These are phyloP conservation scores for Coleophora deauratella DNA, from an alignment of 2,888 invertebrate genomes.

Conservation along the genomic window DNA sequence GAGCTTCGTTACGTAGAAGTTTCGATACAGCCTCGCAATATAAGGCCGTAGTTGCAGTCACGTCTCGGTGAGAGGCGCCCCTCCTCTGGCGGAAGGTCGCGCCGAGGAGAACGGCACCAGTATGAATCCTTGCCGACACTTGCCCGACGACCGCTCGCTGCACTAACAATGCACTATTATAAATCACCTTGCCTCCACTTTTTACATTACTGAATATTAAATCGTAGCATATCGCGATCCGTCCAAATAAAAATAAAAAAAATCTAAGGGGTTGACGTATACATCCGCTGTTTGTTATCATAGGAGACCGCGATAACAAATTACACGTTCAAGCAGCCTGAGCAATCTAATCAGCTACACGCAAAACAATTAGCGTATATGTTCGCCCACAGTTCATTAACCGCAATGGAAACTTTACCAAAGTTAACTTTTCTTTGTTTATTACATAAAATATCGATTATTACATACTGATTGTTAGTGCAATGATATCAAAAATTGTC, in stretches of 20 bases:
- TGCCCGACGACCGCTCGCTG: slow-evolving; percentile 33
- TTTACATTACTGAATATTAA: slow-evolving; percentile 4
- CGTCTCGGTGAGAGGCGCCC: slow-evolving; percentile 71
- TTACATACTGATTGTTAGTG: no score
- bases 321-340: slow-evolving; percentile 33
- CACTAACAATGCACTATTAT: slow-evolving; percentile 24
- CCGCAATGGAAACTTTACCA: slow-evolving; percentile 35
- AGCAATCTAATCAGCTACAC: slow-evolving; percentile 49
- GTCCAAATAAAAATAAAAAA: no score
- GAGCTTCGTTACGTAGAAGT: slow-evolving; percentile 70
- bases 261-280: slow-evolving; percentile 30
- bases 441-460: neutral
- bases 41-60: slow-evolving; percentile 72
- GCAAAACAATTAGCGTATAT: slow-evolving; percentile 36
- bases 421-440: slow-evolving; percentile 26
- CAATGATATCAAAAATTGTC: no score
- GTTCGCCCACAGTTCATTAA: slow-evolving; percentile 43
- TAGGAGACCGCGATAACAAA: slow-evolving; percentile 40
- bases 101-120: slow-evolving; percentile 65
- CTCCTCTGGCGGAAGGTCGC: slow-evolving; percentile 69
- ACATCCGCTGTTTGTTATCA: slow-evolving; percentile 29
- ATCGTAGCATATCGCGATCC: neutral
- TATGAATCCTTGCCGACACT: slow-evolving; percentile 62
- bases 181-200: slow-evolving; percentile 9
- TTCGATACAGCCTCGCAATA: slow-evolving; percentile 71